These are phyloP conservation scores for Trichonephila inaurata DNA, from an alignment of 1,140 invertebrate genomes.

Conservation along the genomic window DNA sequence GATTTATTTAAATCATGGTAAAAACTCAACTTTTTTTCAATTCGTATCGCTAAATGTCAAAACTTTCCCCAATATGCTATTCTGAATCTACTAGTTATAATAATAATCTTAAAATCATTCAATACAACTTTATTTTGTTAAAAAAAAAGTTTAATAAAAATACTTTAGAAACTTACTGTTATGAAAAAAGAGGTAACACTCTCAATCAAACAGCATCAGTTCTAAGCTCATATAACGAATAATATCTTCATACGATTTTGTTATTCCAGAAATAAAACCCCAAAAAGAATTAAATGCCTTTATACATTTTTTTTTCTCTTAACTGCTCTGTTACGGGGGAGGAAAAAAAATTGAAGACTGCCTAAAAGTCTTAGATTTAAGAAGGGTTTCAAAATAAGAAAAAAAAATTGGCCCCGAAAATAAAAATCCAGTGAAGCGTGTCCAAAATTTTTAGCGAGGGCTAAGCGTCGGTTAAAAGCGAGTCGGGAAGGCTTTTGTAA, in stretches of 20 bases:
- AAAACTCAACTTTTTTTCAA: too few species aligned
- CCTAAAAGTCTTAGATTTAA: background rate
- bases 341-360: background rate
- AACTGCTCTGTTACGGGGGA: background rate
- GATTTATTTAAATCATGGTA: too few species aligned
- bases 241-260: background rate
- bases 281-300: constrained; percentile 10
- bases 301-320: background rate
- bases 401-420: constrained; percentile 18
- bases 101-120: too few species aligned
- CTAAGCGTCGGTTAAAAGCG: constrained; percentile 14
- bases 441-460: constrained; percentile 39
- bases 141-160: too few species aligned
- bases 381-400: background rate
- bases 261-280: background rate
- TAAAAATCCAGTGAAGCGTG: constrained; percentile 29
- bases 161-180: too few species aligned
- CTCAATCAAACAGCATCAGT: too few species aligned
- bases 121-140: too few species aligned
- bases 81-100: too few species aligned
- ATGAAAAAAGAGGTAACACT: too few species aligned
- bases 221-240: too few species aligned
- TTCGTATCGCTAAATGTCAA: too few species aligned
- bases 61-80: too few species aligned
- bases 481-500: background rate